A percentile compares a stretch with the other conserved stretches of the same genome.
These are phyloP conservation scores for Adelosebastes latens DNA, from an alignment of 2,797 vertebrate genomes.

Conservation along the genomic window DNA sequence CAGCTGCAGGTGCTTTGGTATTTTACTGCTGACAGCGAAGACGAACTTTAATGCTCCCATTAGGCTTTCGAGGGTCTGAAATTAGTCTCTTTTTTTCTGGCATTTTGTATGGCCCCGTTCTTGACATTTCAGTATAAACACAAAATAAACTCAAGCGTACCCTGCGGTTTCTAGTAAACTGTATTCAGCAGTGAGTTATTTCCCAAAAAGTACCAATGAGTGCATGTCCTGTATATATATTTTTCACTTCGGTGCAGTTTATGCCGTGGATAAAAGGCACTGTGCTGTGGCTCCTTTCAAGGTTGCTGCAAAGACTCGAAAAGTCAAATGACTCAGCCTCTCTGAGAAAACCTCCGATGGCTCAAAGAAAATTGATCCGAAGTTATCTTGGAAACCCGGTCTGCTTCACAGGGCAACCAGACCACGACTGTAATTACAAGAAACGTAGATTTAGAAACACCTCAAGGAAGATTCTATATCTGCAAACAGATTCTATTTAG, in stretches of 20 bases:
- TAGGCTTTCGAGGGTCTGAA: background rate
- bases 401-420: slow-evolving; percentile 7
- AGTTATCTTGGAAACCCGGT: slow-evolving; percentile 42
- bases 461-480: slow-evolving; percentile 1
- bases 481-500: slow-evolving; percentile 12
- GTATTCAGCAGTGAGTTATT: background rate
- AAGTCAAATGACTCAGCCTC: slow-evolving; percentile 52
- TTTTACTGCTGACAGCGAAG: background rate
- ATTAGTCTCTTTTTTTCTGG: background rate
- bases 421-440: slow-evolving; percentile 35
- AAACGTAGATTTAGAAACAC: slow-evolving; percentile 5
- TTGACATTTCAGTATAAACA: background rate
- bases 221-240: background rate
- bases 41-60: background rate
- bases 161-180: background rate
- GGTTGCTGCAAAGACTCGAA: slow-evolving; percentile 19
- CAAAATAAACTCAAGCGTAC: background rate
- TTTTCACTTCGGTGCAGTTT: background rate
- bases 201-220: background rate
- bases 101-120: background rate
- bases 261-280: background rate
- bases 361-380: slow-evolving; percentile 37
- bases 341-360: slow-evolving; percentile 22
- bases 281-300: slow-evolving; percentile 13
- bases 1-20: background rate